Evolutionary conservation across 2,888 invertebrate species (phyloP), one percentile per base, ranked within the genome.

Genomic region (Chrysodeixis includens): DNA sequence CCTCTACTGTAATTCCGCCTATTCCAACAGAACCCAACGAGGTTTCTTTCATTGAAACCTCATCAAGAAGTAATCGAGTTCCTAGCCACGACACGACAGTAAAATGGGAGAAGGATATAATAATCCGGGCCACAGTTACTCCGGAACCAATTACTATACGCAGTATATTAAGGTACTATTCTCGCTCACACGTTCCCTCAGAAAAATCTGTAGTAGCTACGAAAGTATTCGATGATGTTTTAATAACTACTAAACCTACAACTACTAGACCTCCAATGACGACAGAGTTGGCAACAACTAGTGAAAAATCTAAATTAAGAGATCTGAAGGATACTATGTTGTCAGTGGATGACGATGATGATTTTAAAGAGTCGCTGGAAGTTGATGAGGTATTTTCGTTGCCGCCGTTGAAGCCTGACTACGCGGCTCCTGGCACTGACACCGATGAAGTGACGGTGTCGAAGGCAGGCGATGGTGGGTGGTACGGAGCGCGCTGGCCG

Each of bases 401-500:
- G 62, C 93, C 94, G 49, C 92, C 95, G 14, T 78, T 92, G 75
- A 93, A 93, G 75, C 90, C 92, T 9, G 93, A 92, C 30, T 81
- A 88, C 5, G 87, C 85, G 1, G 84, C 79, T 18, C 80, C 86
- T 1, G 87, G 87, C 56, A 83, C 84, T 30, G 93, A 92, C 61
- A 84, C 87, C 7, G 95, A 93, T 70, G 95, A 94, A 81, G 94
- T 95, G 77, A 94, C 92, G 10, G 92, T 93, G 52, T 88, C 92
- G 44, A 93, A 93, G 74, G 86, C 93, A 10, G 87, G 86, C 22
- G 92, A 90, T 26, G 91, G 92, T 69, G 93, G 95, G 49, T 97
- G 96, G 96, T 95, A 96, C 82, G 96, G 96, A 56, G 95, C 95
- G 44, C 93, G 96, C 71, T 96, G 96, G 96, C 96, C 96, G 12